These are phyloP conservation scores for Agrotis segetum DNA, from an alignment of 2,888 invertebrate genomes.

Conservation along the genomic window DNA sequence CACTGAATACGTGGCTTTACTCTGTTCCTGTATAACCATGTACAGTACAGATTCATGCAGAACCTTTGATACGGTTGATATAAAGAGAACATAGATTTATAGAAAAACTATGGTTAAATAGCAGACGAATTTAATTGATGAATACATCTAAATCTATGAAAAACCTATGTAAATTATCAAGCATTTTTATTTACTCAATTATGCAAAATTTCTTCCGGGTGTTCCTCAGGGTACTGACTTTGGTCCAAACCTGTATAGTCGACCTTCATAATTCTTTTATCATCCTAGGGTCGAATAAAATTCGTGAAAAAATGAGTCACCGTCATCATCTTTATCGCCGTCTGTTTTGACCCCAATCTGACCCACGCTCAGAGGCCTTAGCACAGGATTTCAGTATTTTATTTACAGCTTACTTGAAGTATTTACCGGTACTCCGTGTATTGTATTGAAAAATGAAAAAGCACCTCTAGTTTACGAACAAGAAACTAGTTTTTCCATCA, in stretches of 20 bases:
- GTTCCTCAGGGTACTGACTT: conserved; percentile 24
- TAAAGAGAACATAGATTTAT: neutral
- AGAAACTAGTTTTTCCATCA: no score
- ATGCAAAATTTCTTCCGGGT: neutral
- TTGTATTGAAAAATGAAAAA: no score
- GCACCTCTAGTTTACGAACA: no score
- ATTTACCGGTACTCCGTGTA: no score
- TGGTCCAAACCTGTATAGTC: conserved; percentile 11
- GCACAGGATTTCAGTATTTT: no score
- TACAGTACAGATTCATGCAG: conserved; percentile 14
- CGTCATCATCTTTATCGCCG: no score
- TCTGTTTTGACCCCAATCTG: no score
- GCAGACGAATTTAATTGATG: conserved; percentile 34
- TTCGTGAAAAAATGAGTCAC: no score
- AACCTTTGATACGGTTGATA: conserved; percentile 31
- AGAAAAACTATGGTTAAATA: neutral
- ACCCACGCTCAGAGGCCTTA: no score
- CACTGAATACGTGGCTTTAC: no score
- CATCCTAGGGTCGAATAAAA: neutral
- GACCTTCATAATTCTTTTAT: neutral
- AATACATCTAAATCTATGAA: neutral
- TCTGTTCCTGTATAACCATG: conserved; percentile 27
- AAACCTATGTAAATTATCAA: neutral
- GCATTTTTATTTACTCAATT: neutral
- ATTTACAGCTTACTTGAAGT: no score